Percentiles rank a stretch among this genome's conserved stretches.
These are phyloP conservation scores for Arion vulgaris DNA, from an alignment of 1,140 invertebrate genomes.

Conservation along the genomic window DNA sequence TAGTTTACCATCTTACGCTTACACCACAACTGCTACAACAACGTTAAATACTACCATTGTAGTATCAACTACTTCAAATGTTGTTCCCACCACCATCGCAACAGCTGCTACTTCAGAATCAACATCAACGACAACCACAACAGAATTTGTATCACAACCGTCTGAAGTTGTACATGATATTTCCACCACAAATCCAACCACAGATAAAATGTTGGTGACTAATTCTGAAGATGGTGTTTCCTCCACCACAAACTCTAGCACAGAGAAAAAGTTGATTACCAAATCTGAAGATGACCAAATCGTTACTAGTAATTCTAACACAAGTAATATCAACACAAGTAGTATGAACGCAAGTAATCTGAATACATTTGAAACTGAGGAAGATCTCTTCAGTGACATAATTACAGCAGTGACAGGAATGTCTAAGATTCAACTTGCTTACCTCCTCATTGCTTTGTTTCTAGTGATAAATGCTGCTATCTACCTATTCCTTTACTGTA, in stretches of 20 bases:
- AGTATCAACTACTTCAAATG: not conserved
- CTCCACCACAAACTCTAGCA: conserved; percentile 31
- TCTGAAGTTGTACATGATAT: conserved; percentile 24
- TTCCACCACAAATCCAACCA: conserved; percentile 27
- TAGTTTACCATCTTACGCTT: not conserved
- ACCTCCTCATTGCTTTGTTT: conserved; percentile 72
- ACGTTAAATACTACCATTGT: no score
- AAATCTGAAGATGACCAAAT: conserved; percentile 16
- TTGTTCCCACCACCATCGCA: not conserved
- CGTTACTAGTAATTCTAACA: no score
- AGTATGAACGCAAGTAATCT: no score
- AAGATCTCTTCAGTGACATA: not conserved
- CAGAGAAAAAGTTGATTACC: not conserved
- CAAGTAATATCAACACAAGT: no score
- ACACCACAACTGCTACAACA: no score
- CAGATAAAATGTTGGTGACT: not conserved
- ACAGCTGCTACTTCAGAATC: not conserved
- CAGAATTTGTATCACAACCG: conserved; percentile 28
- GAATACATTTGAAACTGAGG: no score
- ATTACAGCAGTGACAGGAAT: not conserved
- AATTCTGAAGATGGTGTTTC: conserved; percentile 11
- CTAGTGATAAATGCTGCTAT: conserved; percentile 70
- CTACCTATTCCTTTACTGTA: conserved; percentile 72
- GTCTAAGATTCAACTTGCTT: conserved; percentile 74
- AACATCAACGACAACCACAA: not conserved